Base-by-base conservation (phyloP, 1,140 invertebrate genomes). In the Uloborus diversus region DNA sequence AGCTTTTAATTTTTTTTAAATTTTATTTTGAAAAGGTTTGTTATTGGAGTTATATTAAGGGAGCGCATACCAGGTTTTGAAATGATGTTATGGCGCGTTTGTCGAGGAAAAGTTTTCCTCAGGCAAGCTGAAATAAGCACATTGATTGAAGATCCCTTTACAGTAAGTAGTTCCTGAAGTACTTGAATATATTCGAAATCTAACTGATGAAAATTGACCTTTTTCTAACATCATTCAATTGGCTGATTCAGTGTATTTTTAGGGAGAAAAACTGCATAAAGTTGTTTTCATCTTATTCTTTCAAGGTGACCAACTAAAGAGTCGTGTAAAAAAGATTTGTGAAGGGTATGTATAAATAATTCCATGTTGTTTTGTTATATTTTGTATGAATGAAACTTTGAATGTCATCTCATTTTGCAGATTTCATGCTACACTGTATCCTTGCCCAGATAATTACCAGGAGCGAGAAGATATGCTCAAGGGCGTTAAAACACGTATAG, bases 241-340 rank as follows among this genome's bases (percentile, higher is more conserved):
- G n/a, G n/a, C n/a, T n/a, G n/a, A n/a, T n/a, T n/a, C n/a, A n/a
- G n/a, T 30, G 27, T 61, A 61, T 27, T 66, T 49, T 25, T 30
- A 96, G 93, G 96, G 96, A 20, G 95, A 97, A 85, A 91, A 94
- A 86, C 95, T 97, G 33, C 93, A 93, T 89, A 99, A 99, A 88
- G 95, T 94, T n/a, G 96, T 98, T 1, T 99, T 99, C 87, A 97
- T 99, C 69, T 94, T 97, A 75, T n/a, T n/a, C n/a, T n/a, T n/a
- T n/a, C n/a, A n/a, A n/a, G n/a, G n/a, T n/a, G n/a, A n/a, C n/a
- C n/a, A n/a, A n/a, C n/a, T n/a, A n/a, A n/a, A n/a, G n/a, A n/a
- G n/a, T n/a, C n/a, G n/a, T n/a, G n/a, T n/a, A 99, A 99, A 89
- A 88, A 99, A 99, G 88, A 97, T 99, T 42, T 99, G 97, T 88